Evolutionary conservation across 2,888 invertebrate species (phyloP).

Genomic region (Criorhina ranunculi): DNA sequence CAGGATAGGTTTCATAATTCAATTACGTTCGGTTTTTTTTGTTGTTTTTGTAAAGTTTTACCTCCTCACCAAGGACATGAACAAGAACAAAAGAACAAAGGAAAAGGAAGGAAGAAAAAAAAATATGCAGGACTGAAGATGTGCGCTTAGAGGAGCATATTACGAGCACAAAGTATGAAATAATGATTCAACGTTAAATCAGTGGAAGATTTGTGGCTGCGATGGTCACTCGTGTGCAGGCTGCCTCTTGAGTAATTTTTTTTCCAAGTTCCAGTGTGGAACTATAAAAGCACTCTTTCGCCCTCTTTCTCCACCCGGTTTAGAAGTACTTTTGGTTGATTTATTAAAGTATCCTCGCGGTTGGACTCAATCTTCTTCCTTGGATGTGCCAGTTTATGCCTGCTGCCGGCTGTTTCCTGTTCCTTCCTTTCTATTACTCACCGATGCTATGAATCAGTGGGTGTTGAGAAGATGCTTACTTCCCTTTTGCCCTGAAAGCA

Average conservation of each 20-base stretch:
- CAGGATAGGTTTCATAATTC: conserved; percentile 55
- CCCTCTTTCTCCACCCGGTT: conserved; percentile 24
- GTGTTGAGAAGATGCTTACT: conserved; percentile 26
- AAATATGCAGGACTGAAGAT: conserved; percentile 30
- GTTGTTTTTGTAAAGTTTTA: conserved; percentile 10
- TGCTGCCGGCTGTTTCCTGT: conserved; percentile 13
- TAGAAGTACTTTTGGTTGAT: conserved; percentile 53
- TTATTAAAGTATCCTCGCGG: conserved; percentile 51
- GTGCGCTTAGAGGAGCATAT: conserved; percentile 43
- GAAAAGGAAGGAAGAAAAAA: conserved; percentile 11
- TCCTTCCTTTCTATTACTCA: conserved; percentile 8
- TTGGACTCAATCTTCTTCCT: conserved; percentile 41
- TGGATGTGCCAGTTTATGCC: conserved; percentile 13
- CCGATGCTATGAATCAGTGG: conserved; percentile 33
- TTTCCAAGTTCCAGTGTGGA: not conserved
- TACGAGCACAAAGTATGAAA: conserved; percentile 38
- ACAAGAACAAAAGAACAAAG: conserved; percentile 25
- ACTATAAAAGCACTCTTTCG: too few species aligned
- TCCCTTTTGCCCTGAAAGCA: conserved; percentile 14
- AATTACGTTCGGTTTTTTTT: conserved; percentile 37
- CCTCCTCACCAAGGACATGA: conserved; percentile 15
- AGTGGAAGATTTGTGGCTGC: conserved; percentile 36
- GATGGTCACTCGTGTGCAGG: conserved; percentile 34
- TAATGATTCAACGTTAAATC: conserved; percentile 50
- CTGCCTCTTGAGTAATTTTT: conserved; percentile 2